These are phyloP conservation scores for Drosophila santomea DNA, from an alignment of 1,140 invertebrate species.

Conservation along the genomic window DNA sequence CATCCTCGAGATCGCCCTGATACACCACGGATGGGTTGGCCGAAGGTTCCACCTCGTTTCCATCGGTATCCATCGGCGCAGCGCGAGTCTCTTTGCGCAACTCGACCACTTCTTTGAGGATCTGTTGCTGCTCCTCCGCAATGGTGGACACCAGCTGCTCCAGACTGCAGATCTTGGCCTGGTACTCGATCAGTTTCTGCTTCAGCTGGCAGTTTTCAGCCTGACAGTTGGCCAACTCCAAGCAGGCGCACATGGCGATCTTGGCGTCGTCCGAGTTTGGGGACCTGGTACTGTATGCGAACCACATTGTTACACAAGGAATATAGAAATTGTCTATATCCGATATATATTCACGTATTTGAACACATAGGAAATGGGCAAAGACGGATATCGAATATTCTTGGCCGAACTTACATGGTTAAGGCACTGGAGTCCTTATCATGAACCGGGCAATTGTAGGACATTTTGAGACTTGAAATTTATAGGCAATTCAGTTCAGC, in stretches of 20 bases:
- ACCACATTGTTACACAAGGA: not conserved
- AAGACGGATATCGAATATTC: too few relatives aligned
- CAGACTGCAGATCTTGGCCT: constrained; percentile 53
- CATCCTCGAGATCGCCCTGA: not conserved
- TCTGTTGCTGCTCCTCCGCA: constrained; percentile 56
- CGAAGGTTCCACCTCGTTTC: not conserved
- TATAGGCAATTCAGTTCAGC: constrained; percentile 18
- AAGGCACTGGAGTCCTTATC: constrained; percentile 1
- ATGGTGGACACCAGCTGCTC: constrained; percentile 57
- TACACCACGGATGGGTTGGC: not conserved
- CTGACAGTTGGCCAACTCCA: constrained; percentile 51
- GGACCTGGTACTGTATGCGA: constrained; percentile 12
- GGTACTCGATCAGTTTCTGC: constrained; percentile 52
- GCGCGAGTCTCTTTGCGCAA: constrained; percentile 36
- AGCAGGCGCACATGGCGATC: constrained; percentile 43
- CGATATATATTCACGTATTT: too few relatives aligned
- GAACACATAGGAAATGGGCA: too few relatives aligned
- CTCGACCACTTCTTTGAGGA: constrained; percentile 48
- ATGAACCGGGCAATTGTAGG: constrained; percentile 29
- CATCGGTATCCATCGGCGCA: not conserved
- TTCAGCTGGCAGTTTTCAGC: constrained; percentile 68
- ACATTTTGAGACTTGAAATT: constrained; percentile 60
- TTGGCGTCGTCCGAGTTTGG: constrained; percentile 55
- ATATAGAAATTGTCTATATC: not conserved
- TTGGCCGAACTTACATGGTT: constrained; percentile 35